Evolutionary conservation across 2,888 invertebrate genomes (phyloP).

Genomic region (Auanema sp.): DNA sequence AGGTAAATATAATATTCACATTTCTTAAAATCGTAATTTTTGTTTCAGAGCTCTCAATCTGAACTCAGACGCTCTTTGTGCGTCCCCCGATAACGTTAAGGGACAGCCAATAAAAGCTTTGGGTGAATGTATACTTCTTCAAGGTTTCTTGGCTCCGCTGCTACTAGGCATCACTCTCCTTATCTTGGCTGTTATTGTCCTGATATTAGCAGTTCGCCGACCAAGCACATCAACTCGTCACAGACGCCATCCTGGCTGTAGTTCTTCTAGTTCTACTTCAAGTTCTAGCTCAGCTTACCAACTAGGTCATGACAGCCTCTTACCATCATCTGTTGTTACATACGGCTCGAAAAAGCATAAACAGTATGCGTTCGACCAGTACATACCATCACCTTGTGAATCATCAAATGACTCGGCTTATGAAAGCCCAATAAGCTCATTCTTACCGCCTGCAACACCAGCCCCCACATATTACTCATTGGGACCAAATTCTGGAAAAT

Average conservation of each 20-base stretch:
- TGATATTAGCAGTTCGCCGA: constrained; percentile 31
- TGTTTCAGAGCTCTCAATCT: constrained; percentile 18
- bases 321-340: not conserved
- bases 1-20: constrained; percentile 1
- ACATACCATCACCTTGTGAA: constrained; percentile 27
- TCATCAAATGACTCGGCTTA: constrained; percentile 37
- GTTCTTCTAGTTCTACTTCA: constrained; percentile 23
- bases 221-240: constrained; percentile 24
- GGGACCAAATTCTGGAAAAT: no score
- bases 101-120: constrained; percentile 21
- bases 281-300: not conserved
- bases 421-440: constrained; percentile 37
- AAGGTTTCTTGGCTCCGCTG: constrained; percentile 36
- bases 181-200: constrained; percentile 35
- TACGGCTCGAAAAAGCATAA: constrained; percentile 25
- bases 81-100: constrained; percentile 28
- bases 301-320: not conserved
- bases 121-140: constrained; percentile 26
- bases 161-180: constrained; percentile 34
- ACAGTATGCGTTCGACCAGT: constrained; percentile 33
- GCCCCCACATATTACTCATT: constrained; percentile 20
- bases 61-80: constrained; percentile 25
- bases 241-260: constrained; percentile 28
- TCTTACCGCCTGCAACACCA: constrained; percentile 30
- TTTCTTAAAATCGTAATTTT: not conserved